Percentiles rank a stretch among this genome's conserved stretches.
Conservation (phyloP, 2,113 vertebrate species). For the Marmota monax region DNA sequence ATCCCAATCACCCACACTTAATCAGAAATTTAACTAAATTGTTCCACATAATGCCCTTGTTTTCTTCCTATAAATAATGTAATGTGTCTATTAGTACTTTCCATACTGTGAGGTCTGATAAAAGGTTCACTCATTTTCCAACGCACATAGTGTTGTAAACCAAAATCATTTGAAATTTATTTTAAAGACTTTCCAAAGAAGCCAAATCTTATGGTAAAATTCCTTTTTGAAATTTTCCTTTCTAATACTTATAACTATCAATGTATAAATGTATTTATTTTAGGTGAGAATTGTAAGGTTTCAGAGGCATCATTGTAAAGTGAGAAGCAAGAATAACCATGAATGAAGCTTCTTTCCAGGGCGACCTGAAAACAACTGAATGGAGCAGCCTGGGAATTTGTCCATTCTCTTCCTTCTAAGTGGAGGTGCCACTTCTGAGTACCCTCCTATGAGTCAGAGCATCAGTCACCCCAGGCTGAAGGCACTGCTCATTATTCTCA, state of each 20-base stretch:
- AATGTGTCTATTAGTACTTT: neutral
- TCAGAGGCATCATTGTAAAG: neutral
- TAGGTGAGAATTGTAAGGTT: neutral
- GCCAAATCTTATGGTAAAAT: neutral
- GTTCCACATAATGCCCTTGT: neutral
- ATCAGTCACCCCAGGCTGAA: neutral
- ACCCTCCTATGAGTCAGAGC: neutral
- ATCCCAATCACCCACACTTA: neutral
- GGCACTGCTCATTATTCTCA: neutral
- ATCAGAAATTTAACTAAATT: neutral
- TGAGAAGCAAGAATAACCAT: neutral
- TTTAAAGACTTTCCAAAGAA: conserved; percentile 55
- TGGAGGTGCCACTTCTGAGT: neutral
- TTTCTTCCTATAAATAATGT: conserved; percentile 28
- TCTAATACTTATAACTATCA: neutral
- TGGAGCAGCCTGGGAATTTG: neutral
- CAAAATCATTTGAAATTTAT: neutral
- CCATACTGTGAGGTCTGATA: neutral
- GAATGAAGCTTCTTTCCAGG: neutral
- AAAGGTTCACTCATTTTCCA: conserved; percentile 24
- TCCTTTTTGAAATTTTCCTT: neutral
- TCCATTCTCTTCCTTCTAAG: neutral
- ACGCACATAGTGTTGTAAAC: conserved; percentile 28
- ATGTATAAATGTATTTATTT: neutral
- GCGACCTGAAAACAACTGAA: neutral